Evolutionary conservation across 2,797 vertebrate species (phyloP).

Genomic region (Molossus molossus): DNA sequence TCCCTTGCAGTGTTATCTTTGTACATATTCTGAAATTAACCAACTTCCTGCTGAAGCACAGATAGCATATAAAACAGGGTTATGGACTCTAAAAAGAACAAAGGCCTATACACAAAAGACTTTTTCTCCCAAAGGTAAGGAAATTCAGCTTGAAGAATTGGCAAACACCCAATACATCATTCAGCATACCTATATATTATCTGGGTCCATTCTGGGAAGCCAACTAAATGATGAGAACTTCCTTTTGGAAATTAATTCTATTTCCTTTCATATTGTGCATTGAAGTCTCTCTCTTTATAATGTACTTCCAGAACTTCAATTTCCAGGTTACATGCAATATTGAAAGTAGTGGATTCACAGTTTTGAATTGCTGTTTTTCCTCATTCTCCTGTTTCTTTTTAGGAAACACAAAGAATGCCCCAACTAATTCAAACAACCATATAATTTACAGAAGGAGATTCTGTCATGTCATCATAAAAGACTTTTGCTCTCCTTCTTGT

Average conservation of each 20-base stretch:
- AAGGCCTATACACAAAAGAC: constrained; percentile 24
- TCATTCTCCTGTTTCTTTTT: not conserved
- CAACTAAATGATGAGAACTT: not conserved
- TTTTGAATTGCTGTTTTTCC: not conserved
- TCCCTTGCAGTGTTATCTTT: not conserved
- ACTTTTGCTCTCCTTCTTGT: not conserved
- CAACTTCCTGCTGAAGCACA: constrained; percentile 34
- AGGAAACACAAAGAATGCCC: not conserved
- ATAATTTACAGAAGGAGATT: not conserved
- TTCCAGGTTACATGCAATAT: constrained; percentile 19
- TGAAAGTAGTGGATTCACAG: constrained; percentile 11
- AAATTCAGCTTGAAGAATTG: not conserved
- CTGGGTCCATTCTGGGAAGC: not conserved
- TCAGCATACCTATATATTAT: not conserved
- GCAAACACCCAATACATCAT: not conserved
- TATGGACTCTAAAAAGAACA: constrained; percentile 53
- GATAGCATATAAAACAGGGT: not conserved
- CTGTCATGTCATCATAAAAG: not conserved
- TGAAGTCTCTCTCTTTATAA: constrained; percentile 55
- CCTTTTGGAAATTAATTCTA: constrained; percentile 50
- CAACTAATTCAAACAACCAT: constrained; percentile 27
- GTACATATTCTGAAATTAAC: constrained; percentile 38
- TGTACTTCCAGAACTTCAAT: constrained; percentile 60
- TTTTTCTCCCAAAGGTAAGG: constrained; percentile 16
- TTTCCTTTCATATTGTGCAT: constrained; percentile 43